These are phyloP conservation scores for western clawed frog (Xenopus tropicalis) DNA, from an alignment of 2,113 vertebrate species.

Conservation along the genomic window UCB_Xtro_10.0 CM004444.2:80068001-80068500, in stretches of 20 bases:
- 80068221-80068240: slow-evolving; percentile 36
- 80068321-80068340: slow-evolving; percentile 33
- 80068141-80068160: slow-evolving; percentile 7
- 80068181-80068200: slow-evolving; percentile 28
- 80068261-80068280: slow-evolving; percentile 25
- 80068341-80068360: slow-evolving; percentile 12
- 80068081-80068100: slow-evolving; percentile 12
- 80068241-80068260: slow-evolving; percentile 32
- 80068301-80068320: slow-evolving; percentile 35
- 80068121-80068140: slow-evolving; percentile 9
- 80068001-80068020: no score
- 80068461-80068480: no score
- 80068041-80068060: slow-evolving; percentile 15
- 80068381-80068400: slow-evolving; percentile 24
- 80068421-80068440: not conserved
- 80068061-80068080: slow-evolving; percentile 21
- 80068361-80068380: slow-evolving; percentile 38
- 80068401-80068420: slow-evolving; percentile 26
- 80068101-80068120: not conserved
- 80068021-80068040: no score
- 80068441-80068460: slow-evolving; percentile 1
- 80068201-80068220: slow-evolving; percentile 33
- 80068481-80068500: slow-evolving; percentile 2
- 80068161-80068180: slow-evolving; percentile 25
- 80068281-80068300: slow-evolving; percentile 16